Base-by-base conservation (phyloP, 2,113 vertebrate species). In the Callaeas wilsoni region DNA sequence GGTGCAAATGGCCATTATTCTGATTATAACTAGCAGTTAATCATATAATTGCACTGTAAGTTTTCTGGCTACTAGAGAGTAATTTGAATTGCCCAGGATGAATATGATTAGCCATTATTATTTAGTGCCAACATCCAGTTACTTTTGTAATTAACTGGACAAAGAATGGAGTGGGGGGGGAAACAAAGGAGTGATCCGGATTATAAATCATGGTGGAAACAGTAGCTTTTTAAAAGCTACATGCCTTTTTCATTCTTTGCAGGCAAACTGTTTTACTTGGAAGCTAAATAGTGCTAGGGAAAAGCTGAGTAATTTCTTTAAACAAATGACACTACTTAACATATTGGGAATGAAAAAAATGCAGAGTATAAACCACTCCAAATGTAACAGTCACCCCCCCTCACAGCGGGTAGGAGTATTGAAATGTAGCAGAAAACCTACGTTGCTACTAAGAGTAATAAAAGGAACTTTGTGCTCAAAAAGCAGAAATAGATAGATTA, bases 101-200 rank as follows among this genome's bases (percentile, higher is more conserved):
- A 96, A 91, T 94, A 90, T 93, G 96, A 93, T 94, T 95, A 89
- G 88, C 78, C 74, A 85, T 92, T 91, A 86, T 91, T 94, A 81
- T 89, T 89, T 96, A 92, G 95, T 97, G 93, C 87, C 82, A 93
- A 76, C 83, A 90, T 96, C 87, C 89, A 96, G 96, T 96, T 97
- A 97, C 94, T 97, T 97, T 97, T 97, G 90, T 95, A 96, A 97
- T 97, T 96, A 96, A 64, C 87, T 94, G 90, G 93, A 89, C 96
- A 93, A 96, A 97, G 95, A 97, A 96, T 91, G 83, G 75, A 93
- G 90, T 70, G 50, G 75, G 93, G 94, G 63, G 63, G n/a, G 35
- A 93, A 96, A 97, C 95, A 96, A 94, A 93, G 64, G 68, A 84
- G 56, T 57, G 73, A 97, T 91, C 84, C 89, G 88, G 92, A 87